Evolutionary conservation across 2,888 invertebrate species (phyloP), one percentile per base, ranked within the genome.

Genomic region (Troides aeacus): DNA sequence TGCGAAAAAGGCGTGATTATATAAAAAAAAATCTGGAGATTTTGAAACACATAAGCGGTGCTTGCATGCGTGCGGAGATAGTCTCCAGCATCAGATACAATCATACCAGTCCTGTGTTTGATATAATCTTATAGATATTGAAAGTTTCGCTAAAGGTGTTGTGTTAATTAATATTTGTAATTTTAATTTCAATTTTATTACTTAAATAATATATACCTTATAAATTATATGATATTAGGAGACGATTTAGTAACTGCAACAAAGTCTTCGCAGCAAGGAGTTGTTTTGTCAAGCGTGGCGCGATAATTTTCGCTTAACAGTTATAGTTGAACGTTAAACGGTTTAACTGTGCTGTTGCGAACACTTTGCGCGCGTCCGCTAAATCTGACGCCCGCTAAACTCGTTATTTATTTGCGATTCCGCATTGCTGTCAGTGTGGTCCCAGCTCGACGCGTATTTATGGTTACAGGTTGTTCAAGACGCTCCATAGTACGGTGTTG

Each of bases 331-430:
- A 78, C 79, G 85, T 82, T 87, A 86, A 89, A 82, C 78, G 79
- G 77, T 78, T 81, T 82, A 85, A 86, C 85, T 76, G 87, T 85
- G 80, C 77, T 75, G 73, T 74, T 71, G 77, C 75, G 77, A 80
- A 72, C 76, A 73, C 77, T 89, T 90, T 82, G 86, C 89, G 80
- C 74, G 76, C 77, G 79, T 76, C 77, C 79, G 88, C 85, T 86
- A 89, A 88, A 85, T 84, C 77, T 81, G 82, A 79, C 82, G 76
- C 71, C 74, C 72, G 80, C 80, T 86, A 85, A 87, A 82, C 79
- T 79, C 77, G 81, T 82, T 84, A 82, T 85, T 84, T 84, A 79
- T 79, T 71, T 71, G 74, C 71, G 74, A 80, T 87, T 85, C 84
- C 81, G 84, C 84, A 81, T 79, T 81, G 75, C 79, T 77, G 74